Evolutionary conservation across 2,113 vertebrate species (phyloP).

Genomic region (Tringa solitaria): DNA sequence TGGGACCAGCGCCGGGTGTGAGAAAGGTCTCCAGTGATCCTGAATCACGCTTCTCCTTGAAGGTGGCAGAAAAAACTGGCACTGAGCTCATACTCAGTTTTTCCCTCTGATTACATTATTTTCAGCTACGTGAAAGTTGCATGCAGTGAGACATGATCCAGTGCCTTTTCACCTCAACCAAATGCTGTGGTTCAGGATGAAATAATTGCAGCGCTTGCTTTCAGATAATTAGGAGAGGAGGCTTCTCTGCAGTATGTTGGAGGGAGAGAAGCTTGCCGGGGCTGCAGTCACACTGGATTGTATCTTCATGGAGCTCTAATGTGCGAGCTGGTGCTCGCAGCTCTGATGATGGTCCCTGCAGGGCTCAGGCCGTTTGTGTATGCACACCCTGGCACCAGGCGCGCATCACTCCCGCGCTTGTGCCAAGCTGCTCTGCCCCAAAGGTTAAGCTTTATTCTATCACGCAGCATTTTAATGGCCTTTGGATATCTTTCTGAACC

Average conservation of each 20-base stretch:
- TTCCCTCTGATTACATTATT: background rate
- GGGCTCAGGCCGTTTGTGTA: background rate
- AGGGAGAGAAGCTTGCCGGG: background rate
- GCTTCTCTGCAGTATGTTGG: background rate
- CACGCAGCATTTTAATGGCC: background rate
- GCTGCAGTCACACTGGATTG: fast-evolving
- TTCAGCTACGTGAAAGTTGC: background rate
- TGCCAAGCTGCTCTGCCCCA: background rate
- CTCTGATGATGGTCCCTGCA: background rate
- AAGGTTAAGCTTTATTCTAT: background rate
- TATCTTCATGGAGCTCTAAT: background rate
- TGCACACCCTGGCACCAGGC: background rate
- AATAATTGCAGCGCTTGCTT: background rate
- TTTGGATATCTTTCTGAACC: background rate
- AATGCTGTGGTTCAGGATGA: background rate
- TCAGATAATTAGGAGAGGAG: background rate
- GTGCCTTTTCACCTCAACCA: background rate
- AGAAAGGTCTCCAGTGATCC: background rate
- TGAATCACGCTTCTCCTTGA: background rate
- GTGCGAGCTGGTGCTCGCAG: background rate
- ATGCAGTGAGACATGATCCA: background rate
- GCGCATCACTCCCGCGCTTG: background rate
- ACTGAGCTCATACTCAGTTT: background rate
- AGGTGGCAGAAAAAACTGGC: background rate
- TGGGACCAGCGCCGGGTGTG: background rate